Conservation (phyloP, 2,113 vertebrate genomes). For the Ceratotherium simum region DNA sequence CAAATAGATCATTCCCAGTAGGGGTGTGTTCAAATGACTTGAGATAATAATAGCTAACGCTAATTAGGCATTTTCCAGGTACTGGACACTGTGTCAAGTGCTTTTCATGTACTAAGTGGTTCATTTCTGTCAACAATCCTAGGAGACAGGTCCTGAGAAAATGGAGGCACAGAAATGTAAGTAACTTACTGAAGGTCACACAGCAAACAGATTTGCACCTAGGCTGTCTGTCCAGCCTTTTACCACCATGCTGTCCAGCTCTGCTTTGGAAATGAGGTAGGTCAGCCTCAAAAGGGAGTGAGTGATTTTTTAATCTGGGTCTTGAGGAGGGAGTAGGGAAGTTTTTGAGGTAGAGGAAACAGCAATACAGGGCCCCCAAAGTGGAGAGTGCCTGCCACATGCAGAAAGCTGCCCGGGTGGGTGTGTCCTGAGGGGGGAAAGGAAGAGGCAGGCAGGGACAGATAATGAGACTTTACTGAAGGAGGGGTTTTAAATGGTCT, state of each 20-base stretch:
- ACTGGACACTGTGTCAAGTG: neutral
- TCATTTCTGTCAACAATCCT: neutral
- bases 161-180: neutral
- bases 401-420: neutral
- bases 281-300: neutral
- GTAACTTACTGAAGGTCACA: neutral
- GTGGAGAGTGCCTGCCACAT: neutral
- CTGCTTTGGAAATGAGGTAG: neutral
- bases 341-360: neutral
- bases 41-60: too few species aligned
- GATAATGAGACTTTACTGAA: neutral
- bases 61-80: neutral
- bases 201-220: neutral
- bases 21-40: fast-evolving
- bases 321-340: neutral
- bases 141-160: neutral
- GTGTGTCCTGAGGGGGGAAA: neutral
- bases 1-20: neutral
- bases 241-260: neutral
- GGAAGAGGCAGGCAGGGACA: neutral
- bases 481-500: neutral
- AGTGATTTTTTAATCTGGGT: neutral
- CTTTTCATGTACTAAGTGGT: neutral
- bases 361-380: too few species aligned
- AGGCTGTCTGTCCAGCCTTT: too few species aligned